Evolutionary conservation across 2,797 vertebrate species (phyloP), one percentile per base, ranked within the genome.

Genomic region (Parotocinclus haroldoi): DNA sequence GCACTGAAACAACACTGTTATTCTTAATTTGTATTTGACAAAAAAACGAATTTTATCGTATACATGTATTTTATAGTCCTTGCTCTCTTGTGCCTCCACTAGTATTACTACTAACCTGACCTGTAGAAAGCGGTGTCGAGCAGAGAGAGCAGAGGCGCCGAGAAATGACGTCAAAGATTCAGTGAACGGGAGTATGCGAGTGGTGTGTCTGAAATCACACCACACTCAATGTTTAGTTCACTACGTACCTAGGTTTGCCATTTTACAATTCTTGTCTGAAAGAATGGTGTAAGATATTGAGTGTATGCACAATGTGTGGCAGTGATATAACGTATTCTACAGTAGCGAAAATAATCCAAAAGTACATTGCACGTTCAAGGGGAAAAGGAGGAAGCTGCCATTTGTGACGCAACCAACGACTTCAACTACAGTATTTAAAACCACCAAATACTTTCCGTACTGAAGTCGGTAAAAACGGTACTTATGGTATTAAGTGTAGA

Each of bases 81-180:
- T 9, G 5, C 14, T 44, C 17, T 14, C 4, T n/a, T 18, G 19
- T 66, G 1, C 5, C 7, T 5, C 1, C 19, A 49, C 39, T 14
- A 59, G 7, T 16, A 27, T 67, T 13, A 58, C 50, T 44, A 7
- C 27, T 27, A 51, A 44, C 18, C 45, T n/a, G 38, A 44, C 49
- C 38, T 27, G 56, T 10, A 51, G 38, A 67, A 55, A 55, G 45
- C 36, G 16, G 52, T 44, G 54, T 9, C 9, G 56, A 38, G 51
- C 18, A 40, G 58, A 54, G 37, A 5, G 58, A 12, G 36, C 49
- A 36, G 57, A 42, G 58, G 63, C 63, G 69, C 69, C 11, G 11
- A 40, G 17, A 36, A 16, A 62, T 72, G 70, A 72, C 70, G 70
- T 72, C 63, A 67, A 16, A 13, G 38, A 44, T 42, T 42, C 50